Percentiles rank a stretch among this genome's conserved stretches.
Conservation (phyloP, 2,113 vertebrate genomes). For the Microtus ochrogaster region DNA sequence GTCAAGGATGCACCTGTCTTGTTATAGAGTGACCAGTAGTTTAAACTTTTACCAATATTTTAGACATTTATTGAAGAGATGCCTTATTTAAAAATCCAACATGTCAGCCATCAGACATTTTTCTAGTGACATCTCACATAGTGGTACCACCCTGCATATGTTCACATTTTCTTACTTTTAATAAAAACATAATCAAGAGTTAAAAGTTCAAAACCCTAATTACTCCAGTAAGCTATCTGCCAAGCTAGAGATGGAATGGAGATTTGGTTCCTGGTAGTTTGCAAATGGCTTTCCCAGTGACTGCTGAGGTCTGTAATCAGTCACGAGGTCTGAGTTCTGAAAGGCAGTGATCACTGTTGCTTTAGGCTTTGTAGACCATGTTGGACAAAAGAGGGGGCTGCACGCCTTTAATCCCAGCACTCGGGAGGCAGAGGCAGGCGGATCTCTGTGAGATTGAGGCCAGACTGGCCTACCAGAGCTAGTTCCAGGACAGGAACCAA, state of each 20-base stretch:
- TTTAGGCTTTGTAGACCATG: neutral
- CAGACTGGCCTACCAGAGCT: too few species aligned
- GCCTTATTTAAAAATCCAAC: conserved; percentile 73
- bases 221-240: conserved; percentile 28
- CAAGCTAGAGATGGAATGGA: conserved; percentile 18
- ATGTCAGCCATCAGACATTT: conserved; percentile 56
- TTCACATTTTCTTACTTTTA: conserved; percentile 68
- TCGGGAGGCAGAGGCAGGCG: too few species aligned
- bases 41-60: conserved; percentile 57
- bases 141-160: conserved; percentile 50
- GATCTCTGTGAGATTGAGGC: too few species aligned
- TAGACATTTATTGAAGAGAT: conserved; percentile 75
- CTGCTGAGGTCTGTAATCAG: neutral
- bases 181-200: conserved; percentile 63
- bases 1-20: conserved; percentile 63
- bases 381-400: neutral
- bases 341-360: neutral
- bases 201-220: conserved; percentile 67
- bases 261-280: conserved; percentile 30
- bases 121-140: conserved; percentile 60
- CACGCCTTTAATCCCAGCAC: too few species aligned
- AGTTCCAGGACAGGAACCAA: too few species aligned
- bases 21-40: conserved; percentile 63
- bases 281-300: conserved; percentile 3
- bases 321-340: neutral